Evolutionary conservation across 2,113 vertebrate species (phyloP).

Genomic region (Montifringilla adamsi): DNA sequence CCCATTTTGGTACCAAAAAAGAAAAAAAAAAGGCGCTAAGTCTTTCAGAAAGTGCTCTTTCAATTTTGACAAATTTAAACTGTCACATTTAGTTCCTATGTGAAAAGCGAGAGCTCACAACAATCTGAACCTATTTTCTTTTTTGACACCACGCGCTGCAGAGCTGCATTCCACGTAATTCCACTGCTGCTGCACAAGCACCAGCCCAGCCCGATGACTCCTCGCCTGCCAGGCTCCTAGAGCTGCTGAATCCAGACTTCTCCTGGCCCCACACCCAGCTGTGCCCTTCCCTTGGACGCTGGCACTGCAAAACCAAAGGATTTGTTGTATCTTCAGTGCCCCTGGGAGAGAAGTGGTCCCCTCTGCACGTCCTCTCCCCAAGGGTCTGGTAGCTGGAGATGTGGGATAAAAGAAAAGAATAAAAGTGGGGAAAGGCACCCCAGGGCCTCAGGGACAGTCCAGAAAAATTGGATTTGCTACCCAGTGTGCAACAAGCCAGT

Average conservation of each 20-base stretch:
- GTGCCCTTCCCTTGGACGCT: fast-evolving
- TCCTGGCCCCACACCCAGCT: too few relatives aligned
- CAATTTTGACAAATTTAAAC: not conserved
- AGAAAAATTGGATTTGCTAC: not conserved
- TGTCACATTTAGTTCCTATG: not conserved
- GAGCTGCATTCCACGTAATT: not conserved
- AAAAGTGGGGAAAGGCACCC: too few relatives aligned
- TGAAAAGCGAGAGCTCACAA: not conserved
- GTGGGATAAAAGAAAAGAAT: too few relatives aligned
- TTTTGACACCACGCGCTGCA: fast-evolving
- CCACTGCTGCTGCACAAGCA: fast-evolving
- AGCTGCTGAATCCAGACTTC: not conserved
- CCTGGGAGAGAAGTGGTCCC: not conserved
- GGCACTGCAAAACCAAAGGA: too few relatives aligned
- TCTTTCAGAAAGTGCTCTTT: not conserved
- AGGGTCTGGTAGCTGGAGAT: too few relatives aligned
- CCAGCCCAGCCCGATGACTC: not conserved
- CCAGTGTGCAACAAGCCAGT: not conserved
- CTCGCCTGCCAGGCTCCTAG: fast-evolving
- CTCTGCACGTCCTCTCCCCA: fast-evolving
- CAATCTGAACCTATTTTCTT: too few relatives aligned
- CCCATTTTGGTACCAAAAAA: not conserved
- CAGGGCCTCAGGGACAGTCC: fast-evolving
- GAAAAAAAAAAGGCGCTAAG: fast-evolving
- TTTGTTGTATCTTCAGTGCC: fast-evolving